Evolutionary conservation across 2,113 vertebrate species (phyloP).

Genomic region (Dasyurus viverrinus): DNA sequence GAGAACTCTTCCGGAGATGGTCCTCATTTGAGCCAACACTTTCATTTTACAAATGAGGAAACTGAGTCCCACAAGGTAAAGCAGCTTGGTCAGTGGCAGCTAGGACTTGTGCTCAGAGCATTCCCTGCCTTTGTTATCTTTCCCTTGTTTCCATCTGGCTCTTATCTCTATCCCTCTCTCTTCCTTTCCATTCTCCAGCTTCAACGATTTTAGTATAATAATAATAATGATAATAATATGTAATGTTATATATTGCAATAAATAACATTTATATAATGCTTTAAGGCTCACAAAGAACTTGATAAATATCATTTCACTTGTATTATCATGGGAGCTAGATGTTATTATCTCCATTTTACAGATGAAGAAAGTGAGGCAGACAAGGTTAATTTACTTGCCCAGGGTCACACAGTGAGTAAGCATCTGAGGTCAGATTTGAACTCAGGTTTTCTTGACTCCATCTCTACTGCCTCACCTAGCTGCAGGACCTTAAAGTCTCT

Average conservation of each 20-base stretch:
- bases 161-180: not conserved
- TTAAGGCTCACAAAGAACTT: not conserved
- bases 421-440: not conserved
- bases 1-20: not conserved
- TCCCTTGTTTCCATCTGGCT: not conserved
- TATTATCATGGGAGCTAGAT: not conserved
- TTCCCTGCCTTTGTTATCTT: not conserved
- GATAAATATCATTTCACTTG: not conserved
- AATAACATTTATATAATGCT: not conserved
- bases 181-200: not conserved
- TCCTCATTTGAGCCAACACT: not conserved
- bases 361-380: not conserved
- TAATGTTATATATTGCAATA: no score
- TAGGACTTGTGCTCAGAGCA: not conserved
- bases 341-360: not conserved
- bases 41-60: not conserved
- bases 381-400: not conserved
- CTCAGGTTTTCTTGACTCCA: not conserved
- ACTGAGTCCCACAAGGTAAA: not conserved
- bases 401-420: not conserved
- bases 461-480: not conserved
- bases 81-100: not conserved
- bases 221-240: no score
- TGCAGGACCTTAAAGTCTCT: not conserved
- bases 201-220: no score